Conservation (phyloP, 2,888 invertebrate genomes). For the Mesoligia furuncula region DNA sequence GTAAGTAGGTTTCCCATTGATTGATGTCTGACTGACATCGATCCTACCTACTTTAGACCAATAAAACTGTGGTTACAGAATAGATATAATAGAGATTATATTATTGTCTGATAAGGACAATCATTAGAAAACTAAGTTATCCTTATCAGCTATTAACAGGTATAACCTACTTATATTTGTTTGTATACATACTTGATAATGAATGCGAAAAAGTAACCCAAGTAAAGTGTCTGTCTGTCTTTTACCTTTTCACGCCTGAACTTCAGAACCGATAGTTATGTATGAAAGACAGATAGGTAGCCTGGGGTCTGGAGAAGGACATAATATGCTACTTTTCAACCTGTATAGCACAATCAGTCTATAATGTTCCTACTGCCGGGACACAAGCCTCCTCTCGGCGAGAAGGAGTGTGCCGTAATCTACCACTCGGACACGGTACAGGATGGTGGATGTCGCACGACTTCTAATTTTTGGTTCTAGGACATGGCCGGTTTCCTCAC, state of each 20-base stretch:
- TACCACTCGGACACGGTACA: no score
- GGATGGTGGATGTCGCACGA: no score
- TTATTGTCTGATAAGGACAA: slow-evolving; percentile 15
- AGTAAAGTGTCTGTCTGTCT: not conserved
- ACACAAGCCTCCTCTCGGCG: no score
- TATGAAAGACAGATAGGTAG: not conserved
- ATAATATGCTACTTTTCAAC: not conserved
- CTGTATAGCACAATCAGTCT: not conserved
- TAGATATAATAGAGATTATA: slow-evolving; percentile 5
- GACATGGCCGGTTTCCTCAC: no score
- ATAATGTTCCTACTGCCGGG: no score
- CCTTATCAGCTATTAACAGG: slow-evolving; percentile 12
- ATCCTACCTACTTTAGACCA: no score
- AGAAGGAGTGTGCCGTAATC: no score
- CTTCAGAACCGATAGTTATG: not conserved
- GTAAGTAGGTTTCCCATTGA: not conserved
- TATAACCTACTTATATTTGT: not conserved
- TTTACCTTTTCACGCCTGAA: not conserved
- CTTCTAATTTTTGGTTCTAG: no score
- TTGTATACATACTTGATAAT: not conserved
- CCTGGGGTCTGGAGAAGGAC: not conserved
- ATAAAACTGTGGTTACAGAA: not conserved
- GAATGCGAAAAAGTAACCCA: not conserved
- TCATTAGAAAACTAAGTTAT: slow-evolving; percentile 18
- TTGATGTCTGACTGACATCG: not conserved